Base-by-base conservation (phyloP, 1,140 invertebrate species). In the Dendroctonus valens region DNA sequence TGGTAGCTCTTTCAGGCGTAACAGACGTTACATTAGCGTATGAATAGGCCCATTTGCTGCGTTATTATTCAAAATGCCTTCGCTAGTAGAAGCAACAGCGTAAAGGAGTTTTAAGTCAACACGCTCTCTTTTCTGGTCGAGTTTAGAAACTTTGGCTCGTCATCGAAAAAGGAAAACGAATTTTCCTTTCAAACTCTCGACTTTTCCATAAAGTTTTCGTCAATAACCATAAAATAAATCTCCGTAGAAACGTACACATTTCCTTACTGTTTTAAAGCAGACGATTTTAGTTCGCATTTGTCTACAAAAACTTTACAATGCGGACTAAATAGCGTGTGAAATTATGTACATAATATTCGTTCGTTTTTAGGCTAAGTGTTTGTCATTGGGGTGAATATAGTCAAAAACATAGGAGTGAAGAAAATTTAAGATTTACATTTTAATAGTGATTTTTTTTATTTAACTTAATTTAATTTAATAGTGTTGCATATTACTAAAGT, bases 91-190 rank as follows among this genome's bases (percentile, higher is more conserved):
- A 49, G 65, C 65, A 62, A 67, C 62, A 65, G 52, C 52, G 52
- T 55, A 59, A 65, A 50, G 62, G 50, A 57, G 38, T 60, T 67
- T 67, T 67, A 67, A 67, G 65, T 67, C 50, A 67, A 67, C 65
- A 67, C 49, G 37, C 64, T 65, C 49, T 54, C 50, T 39, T 67
- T 49, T 51, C 39, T 58, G 44, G 63, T 15, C 38, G 40, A 65
- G 44, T 65, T 59, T 61, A 4, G 52, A 53, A 65, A 65, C 37
- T 65, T 65, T 55, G 44, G 7, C 42, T 55, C 62, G 44, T 38
- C 39, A 26, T n/a, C 52, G 39, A 48, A 50, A 65, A 65, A 63
- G 60, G 26, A 54, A 53, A 54, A 63, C 60, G 52, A 54, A 63
- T 12, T 63, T 54, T 55, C 37, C 62, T 65, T 65, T 65, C 46